A percentile compares a stretch with the other conserved stretches of the same genome.
These are phyloP conservation scores for Potorous gilbertii DNA, from an alignment of 2,797 vertebrate genomes.

Conservation along the genomic window DNA sequence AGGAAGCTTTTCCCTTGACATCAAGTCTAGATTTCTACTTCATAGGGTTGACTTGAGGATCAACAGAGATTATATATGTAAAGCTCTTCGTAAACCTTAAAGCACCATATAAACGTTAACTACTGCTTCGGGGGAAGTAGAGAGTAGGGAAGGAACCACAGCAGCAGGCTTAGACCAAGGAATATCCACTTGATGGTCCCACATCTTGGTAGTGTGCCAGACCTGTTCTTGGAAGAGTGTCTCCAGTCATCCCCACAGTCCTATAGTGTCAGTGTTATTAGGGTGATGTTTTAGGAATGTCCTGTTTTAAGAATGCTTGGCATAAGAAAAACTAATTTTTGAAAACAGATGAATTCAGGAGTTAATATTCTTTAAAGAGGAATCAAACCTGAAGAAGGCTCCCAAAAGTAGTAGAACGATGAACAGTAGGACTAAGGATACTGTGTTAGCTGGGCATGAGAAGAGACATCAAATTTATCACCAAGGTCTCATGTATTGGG, in stretches of 20 bases:
- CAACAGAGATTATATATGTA: neutral
- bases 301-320: neutral
- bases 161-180: neutral
- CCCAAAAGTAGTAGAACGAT: neutral
- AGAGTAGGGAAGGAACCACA: neutral
- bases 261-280: neutral
- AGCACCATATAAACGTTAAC: neutral
- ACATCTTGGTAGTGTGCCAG: neutral
- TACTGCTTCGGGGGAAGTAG: neutral
- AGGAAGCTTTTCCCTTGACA: neutral
- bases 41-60: neutral
- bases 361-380: neutral
- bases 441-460: neutral
- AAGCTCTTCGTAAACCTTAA: neutral
- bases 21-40: neutral
- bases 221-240: neutral
- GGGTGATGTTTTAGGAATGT: neutral
- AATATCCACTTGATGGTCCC: neutral
- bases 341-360: neutral
- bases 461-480: neutral
- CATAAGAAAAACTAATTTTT: slow-evolving; percentile 1
- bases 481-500: neutral
- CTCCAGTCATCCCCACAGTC: neutral
- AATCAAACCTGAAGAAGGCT: neutral
- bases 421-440: neutral